Percentiles rank a stretch among this genome's conserved stretches.
phyloP scores from a whole-genome alignment of 2,797 vertebrate species.

The Margarornis squamiger region DNA sequence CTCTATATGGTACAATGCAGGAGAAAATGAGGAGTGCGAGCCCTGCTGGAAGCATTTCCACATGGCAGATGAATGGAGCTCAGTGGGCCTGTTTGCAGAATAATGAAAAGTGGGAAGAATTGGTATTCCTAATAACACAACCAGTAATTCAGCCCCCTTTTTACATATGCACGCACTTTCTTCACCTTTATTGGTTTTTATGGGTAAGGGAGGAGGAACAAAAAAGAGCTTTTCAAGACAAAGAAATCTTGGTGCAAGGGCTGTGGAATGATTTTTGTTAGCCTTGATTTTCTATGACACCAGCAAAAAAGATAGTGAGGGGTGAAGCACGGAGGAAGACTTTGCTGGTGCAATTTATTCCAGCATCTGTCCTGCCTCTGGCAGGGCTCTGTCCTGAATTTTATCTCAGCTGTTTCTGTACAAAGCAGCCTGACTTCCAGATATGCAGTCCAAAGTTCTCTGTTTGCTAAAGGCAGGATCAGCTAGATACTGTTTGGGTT shows the following conservation, averaged over 20 bases:
- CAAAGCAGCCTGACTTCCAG: background rate
- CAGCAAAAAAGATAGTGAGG: background rate
- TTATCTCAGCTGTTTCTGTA: background rate
- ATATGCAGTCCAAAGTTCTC: background rate
- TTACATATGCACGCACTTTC: background rate
- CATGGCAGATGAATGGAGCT: background rate
- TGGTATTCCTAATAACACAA: background rate
- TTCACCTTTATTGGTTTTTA: background rate
- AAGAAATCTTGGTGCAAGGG: background rate
- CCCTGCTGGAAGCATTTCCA: background rate
- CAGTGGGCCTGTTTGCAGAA: background rate
- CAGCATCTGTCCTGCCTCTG: background rate
- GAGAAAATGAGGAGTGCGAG: background rate
- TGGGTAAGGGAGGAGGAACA: background rate
- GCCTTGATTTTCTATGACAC: background rate
- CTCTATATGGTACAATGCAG: background rate
- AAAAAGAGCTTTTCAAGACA: background rate
- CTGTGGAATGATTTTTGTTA: background rate
- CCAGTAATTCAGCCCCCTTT: background rate
- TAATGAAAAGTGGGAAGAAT: background rate
- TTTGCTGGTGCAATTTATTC: background rate
- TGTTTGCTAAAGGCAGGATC: background rate
- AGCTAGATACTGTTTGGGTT: background rate
- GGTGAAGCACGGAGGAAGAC: background rate
- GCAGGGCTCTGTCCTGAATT: background rate